Base-by-base conservation (phyloP, 2,888 invertebrate genomes). In the Drosophila falleni region DNA sequence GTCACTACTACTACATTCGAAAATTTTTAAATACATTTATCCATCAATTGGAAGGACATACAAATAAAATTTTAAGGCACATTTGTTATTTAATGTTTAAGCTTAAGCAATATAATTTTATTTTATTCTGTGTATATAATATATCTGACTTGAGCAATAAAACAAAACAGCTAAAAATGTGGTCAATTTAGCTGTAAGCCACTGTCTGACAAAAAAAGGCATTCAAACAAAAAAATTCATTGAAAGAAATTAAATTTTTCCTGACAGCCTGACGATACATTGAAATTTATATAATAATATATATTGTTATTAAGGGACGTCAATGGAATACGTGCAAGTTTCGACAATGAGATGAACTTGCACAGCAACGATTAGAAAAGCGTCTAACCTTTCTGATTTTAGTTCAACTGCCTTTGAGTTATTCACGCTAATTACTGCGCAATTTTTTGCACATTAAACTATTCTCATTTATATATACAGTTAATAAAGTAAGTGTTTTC, bases 351-450 rank as follows among this genome's bases (percentile, higher is more conserved):
- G 39, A 49, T 50, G 35, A 73, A 23, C 26, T 19, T 13, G 15
- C 35, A 13, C 39, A 31, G 15, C 16, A 53, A 16, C 15, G 53
- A 46, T 50, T 59, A 8, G n/a, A 54, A 73, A 56, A 49, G 41
- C n/a, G 16, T 46, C 16, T 60, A 69, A 80, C 69, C 54, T 39
- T 19, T 44, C 53, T 60, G 55, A 49, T 26, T 41, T 60, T 15
- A 62, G 50, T 62, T 58, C 50, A 62, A 41, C 19, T 44, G 26
- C 42, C n/a, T 47, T 35, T 35, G 10, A 74, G 56, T 56, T 75
- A 69, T 80, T 47, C 71, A 49, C 49, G 31, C 37, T 46, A 31
- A 26, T 33, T 19, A 69, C 15, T 55, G 64, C 75, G 75, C 71
- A 76, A 11, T 72, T 64, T 10, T 37, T 55, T 47, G 23, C 8